phyloP scores from a whole-genome alignment of 2,797 vertebrate genomes.

The Iguana delicatissima region DNA sequence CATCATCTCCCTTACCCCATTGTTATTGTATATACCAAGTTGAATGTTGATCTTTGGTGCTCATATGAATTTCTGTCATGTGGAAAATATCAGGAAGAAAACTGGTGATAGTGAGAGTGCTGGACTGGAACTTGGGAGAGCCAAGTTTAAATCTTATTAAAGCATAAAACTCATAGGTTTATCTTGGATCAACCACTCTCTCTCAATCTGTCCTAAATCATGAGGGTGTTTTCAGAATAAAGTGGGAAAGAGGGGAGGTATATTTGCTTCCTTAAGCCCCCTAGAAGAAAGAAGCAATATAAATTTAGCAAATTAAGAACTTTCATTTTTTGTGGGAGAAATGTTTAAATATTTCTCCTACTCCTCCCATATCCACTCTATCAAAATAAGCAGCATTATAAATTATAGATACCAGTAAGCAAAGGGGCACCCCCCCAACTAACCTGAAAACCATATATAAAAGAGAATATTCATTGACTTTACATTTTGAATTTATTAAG shows the following conservation, averaged over 20 bases:
- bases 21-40: too few species aligned
- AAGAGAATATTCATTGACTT: too few species aligned
- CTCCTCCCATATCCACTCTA: background rate
- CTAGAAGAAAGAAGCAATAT: too few species aligned
- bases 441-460: too few species aligned
- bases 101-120: too few species aligned
- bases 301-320: background rate
- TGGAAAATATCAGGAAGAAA: background rate
- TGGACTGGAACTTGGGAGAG: too few species aligned
- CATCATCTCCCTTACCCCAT: background rate
- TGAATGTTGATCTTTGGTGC: background rate
- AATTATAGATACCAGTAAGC: background rate
- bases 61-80: background rate
- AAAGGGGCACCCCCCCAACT: background rate
- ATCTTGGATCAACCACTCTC: too few species aligned
- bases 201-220: too few species aligned
- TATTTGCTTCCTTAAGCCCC: background rate
- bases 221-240: too few species aligned
- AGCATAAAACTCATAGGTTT: too few species aligned
- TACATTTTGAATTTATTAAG: background rate
- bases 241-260: background rate
- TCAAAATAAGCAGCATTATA: background rate
- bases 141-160: too few species aligned
- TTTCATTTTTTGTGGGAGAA: background rate
- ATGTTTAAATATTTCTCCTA: background rate